Evolutionary conservation across 2,888 invertebrate genomes (phyloP), one percentile per base, ranked within the genome.

Genomic region (Dexiosoma caninum): DNA sequence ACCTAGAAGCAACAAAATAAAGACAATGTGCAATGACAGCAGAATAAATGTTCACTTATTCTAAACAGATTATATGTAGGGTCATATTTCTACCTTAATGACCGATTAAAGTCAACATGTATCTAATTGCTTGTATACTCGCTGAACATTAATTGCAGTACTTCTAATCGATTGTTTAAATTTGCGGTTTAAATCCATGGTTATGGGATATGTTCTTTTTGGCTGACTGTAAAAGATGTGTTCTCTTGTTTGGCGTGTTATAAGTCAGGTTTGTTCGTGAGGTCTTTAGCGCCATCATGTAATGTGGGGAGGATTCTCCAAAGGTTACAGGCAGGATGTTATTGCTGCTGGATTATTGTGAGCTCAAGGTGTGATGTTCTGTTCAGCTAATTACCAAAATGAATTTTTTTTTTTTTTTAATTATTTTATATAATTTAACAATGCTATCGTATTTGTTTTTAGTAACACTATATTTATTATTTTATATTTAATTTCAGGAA

Each of bases 151-250:
- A 81, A 75, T 77, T 80, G 60, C 53, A 64, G 60, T 59, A 69
- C 42, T 69, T 81, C 66, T 70, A 81, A 81, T 79, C 83, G 83
- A 79, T 83, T 81, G 78, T 76, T 77, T 74, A 60, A 70, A 30
- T 62, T 70, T 66, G 46, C 49, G 53, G 57, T 35, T 62, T 16
- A 53, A 53, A 35, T 42, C 46, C 44, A 75, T 57, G 37, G 46
- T 44, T 37, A 75, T 57, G 37, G 46, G 44, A 27, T 46, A 35
- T 8, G 16, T 42, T 42, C 32, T 21, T 35, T 42, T 53, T 37
- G 12, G 37, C 8, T 37, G 49, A 14, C 19, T 51, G 32, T 2
- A 51, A 12, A 30, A 42, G n/a, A 40, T 42, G 10, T 60, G 10
- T 60, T 19, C 23, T 44, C 49, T 40, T 71, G 32, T 19, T n/a